Evolutionary conservation across 2,797 vertebrate genomes (phyloP), one percentile per base, ranked within the genome.

Genomic region (Gadopsis bispinosus): DNA sequence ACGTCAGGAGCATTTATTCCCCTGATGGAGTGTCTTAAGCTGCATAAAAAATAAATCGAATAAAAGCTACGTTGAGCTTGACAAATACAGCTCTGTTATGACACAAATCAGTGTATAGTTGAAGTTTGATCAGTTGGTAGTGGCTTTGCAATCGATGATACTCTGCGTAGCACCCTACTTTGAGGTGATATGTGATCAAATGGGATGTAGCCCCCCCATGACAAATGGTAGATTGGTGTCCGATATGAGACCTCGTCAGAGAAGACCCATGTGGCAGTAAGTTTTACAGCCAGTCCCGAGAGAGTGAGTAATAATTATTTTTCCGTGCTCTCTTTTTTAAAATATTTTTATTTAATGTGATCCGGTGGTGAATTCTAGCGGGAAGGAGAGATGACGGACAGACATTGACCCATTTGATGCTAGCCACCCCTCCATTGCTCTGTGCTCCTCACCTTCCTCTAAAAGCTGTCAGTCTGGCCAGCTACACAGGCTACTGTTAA

Each of bases 1-100:
- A 83, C 81, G 89, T 94, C 91, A 91, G 87, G 87, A 88, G 74
- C 84, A 79, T 87, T 93, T 91, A 89, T 92, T 90, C 82, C 76
- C 78, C 73, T 87, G 90, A 91, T 91, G 80, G 86, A 92, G 88
- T 77, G 87, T 83, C 84, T 84, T 88, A 86, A 89, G 81, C 78
- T 73, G 82, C 84, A 65, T 76, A 77, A 62, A 61, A 84, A 89
- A 90, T 89, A 86, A 83, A 93, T 88, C 6, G 69, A 87, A 83
- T 86, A 87, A 89, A 84, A 80, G 66, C 63, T 5, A 62, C 19
- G 66, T 71, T 65, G 76, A 89, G 80, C 79, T 76, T 88, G 85
- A 88, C 88, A 85, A 90, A 93, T 85, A 80, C 48, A 53, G 5
- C 69, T 82, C 60, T 86, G 80, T 88, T 85, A 61, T 85, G 86